Evolutionary conservation across 2,888 invertebrate species (phyloP), one percentile per base, ranked within the genome.

Genomic region (Apamea crenata): DNA sequence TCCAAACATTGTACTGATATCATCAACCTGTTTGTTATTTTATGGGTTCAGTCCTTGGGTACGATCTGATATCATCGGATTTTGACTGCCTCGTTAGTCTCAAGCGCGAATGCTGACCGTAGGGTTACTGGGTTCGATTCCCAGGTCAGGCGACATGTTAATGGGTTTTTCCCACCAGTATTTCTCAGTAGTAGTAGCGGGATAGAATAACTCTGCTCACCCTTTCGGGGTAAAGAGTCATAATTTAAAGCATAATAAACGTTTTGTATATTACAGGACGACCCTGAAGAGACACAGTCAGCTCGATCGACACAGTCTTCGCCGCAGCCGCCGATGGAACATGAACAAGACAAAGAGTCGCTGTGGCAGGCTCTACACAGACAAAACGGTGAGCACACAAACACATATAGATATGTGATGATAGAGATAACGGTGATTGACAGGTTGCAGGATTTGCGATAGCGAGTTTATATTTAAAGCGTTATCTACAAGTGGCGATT

Each of bases 281-380:
- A 96, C 90, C 96, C 96, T 36, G 97, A 97, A 83, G 97, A 97
- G 86, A 97, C 97, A 2, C 97, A 96, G 86, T 97, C 97, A 21
- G 96, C 96, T 74, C 93, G 96, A 40, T 96, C 97, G 8, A 92
- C 96, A 36, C 96, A 96, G 90, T 96, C 96, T 4, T 96, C 97
- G n/a, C 97, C 94, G 78, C 96, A 94, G 85, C 96, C 95, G 18
- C 92, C 92, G 40, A 92, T 93, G 80, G 96, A 97, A 56, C 95
- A 95, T 61, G 95, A 96, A 80, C 95, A 95, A 78, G 96, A 97
- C 77, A 97, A 97, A 94, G 97, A 97, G 75, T 97, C 97, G 1
- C 93, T 97, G 61, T 97, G 97, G 97, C 97, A 97, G 86, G 97
- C 97, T 12, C 93, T 97, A 65, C 96, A 96, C 89, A 94, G 94